A percentile compares a stretch with the other conserved stretches of the same genome.
phyloP scores from a whole-genome alignment of 2,888 invertebrate genomes.

The Quadriops clusia region DNA sequence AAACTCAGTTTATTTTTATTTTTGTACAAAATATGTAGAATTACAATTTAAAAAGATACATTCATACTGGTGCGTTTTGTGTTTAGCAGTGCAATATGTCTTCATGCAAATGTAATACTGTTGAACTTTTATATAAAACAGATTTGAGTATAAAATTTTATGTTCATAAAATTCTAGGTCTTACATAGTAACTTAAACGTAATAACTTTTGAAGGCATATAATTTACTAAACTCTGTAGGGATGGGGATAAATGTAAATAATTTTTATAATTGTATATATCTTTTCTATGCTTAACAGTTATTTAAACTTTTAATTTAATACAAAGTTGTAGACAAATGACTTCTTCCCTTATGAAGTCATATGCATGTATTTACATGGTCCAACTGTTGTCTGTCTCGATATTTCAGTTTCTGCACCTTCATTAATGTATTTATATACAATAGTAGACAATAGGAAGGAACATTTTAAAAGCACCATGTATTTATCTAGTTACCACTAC shows the following conservation, averaged over 20 bases:
- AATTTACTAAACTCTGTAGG: conserved; percentile 14
- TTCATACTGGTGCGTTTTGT: conserved; percentile 25
- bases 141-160: conserved; percentile 21
- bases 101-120: conserved; percentile 17
- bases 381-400: too few species aligned
- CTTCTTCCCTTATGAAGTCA: too few species aligned
- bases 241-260: conserved; percentile 16
- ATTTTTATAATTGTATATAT: conserved; percentile 5
- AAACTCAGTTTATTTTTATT: too few species aligned
- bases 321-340: too few species aligned
- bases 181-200: conserved; percentile 4
- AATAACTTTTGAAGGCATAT: conserved; percentile 14
- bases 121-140: conserved; percentile 14
- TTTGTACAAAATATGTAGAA: conserved; percentile 28
- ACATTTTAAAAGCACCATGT: too few species aligned
- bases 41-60: conserved; percentile 14
- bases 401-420: too few species aligned
- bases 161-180: conserved; percentile 4
- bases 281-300: too few species aligned
- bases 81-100: conserved; percentile 27
- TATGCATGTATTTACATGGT: too few species aligned
- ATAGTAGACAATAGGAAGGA: too few species aligned
- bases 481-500: too few species aligned
- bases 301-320: too few species aligned
- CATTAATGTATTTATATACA: too few species aligned